phyloP scores from a whole-genome alignment of 1,140 invertebrate species.

The Vollenhovia emeryi region DNA sequence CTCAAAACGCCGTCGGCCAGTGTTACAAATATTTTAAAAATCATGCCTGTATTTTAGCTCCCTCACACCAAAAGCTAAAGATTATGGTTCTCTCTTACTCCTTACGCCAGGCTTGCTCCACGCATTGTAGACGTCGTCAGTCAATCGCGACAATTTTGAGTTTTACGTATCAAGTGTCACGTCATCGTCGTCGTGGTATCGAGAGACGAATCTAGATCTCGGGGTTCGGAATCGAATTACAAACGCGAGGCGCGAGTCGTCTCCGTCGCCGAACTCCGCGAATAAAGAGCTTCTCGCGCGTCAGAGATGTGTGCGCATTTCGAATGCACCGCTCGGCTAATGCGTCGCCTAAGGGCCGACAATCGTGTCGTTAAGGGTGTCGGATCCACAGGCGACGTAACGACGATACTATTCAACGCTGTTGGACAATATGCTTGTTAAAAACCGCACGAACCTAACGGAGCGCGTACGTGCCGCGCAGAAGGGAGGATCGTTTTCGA shows the following conservation, averaged over 20 bases:
- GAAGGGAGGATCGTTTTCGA: constrained; percentile 36
- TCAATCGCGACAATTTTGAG: background rate
- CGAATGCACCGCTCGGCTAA: constrained; percentile 21
- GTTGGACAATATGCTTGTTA: constrained; percentile 58
- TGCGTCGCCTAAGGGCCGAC: constrained; percentile 34
- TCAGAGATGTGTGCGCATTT: background rate
- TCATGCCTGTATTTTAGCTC: too few species aligned
- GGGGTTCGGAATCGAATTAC: constrained; percentile 35
- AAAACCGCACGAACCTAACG: constrained; percentile 51
- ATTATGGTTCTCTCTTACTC: too few species aligned
- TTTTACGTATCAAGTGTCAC: constrained; percentile 2
- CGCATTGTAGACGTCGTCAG: background rate
- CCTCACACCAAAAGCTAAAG: too few species aligned
- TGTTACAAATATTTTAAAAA: too few species aligned
- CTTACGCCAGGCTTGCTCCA: too few species aligned
- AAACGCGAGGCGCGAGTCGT: background rate
- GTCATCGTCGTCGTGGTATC: constrained; percentile 6
- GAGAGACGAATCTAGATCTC: background rate
- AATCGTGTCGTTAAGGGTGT: constrained; percentile 49
- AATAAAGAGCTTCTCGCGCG: constrained; percentile 34
- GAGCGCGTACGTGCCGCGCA: constrained; percentile 40
- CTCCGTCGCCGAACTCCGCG: background rate
- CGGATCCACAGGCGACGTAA: constrained; percentile 31
- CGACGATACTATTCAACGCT: constrained; percentile 52
- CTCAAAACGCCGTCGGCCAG: too few species aligned